Percentiles rank a stretch among this genome's conserved stretches.
Conservation (phyloP, 2,888 invertebrate species). For the Sialis fuliginosa region DNA sequence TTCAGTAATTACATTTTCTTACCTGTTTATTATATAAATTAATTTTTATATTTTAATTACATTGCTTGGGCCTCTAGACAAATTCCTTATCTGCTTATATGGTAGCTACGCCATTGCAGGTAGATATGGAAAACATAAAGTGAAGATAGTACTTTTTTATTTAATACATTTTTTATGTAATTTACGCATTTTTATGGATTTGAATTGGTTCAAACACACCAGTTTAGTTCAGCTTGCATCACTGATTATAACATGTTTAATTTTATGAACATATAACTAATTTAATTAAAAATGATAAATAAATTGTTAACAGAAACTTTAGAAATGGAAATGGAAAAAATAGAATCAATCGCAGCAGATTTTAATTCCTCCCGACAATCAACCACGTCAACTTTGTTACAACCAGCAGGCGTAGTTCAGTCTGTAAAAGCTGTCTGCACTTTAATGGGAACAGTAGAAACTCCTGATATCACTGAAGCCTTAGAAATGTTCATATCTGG, state of each 20-base stretch:
- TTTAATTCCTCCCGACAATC: constrained; percentile 15
- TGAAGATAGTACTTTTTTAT: no score
- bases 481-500: constrained; percentile 44
- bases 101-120: no score
- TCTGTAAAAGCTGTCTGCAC: constrained; percentile 87
- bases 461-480: constrained; percentile 66
- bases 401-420: constrained; percentile 63
- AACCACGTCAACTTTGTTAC: constrained; percentile 25
- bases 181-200: background rate
- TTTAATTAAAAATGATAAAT: no score
- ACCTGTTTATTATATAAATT: no score
- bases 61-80: no score
- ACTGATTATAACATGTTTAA: no score
- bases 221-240: no score
- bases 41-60: no score
- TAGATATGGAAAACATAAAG: no score
- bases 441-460: constrained; percentile 75
- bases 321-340: constrained; percentile 63
- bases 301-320: constrained; percentile 44
- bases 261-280: no score
- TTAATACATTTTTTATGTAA: background rate
- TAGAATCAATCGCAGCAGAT: constrained; percentile 45
- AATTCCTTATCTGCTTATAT: no score
- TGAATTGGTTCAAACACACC: background rate
- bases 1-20: no score